Evolutionary conservation across 1,140 invertebrate species (phyloP).

Genomic region (Drosophila baimaii): DNA sequence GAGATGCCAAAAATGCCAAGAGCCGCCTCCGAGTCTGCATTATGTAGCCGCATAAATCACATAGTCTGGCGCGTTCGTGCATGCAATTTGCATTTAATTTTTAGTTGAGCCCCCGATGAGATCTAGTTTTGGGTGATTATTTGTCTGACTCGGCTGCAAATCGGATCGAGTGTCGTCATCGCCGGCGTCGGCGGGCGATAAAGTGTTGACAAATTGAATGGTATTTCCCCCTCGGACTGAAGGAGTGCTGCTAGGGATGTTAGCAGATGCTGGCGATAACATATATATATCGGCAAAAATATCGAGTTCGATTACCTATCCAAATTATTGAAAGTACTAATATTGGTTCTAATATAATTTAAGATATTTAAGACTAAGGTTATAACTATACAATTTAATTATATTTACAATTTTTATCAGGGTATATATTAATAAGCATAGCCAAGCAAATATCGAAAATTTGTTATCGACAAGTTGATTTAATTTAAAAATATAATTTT

Average conservation of each 20-base stretch:
- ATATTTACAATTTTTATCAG: no score
- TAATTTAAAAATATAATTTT: no score
- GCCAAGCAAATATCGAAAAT: no score
- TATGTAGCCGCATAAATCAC: constrained; percentile 63
- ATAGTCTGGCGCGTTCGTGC: constrained; percentile 55
- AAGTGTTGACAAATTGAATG: constrained; percentile 60
- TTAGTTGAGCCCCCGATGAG: constrained; percentile 41
- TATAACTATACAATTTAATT: not conserved
- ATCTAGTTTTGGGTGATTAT: constrained; percentile 45
- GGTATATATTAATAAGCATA: no score
- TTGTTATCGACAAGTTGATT: not conserved
- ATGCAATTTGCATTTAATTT: constrained; percentile 75
- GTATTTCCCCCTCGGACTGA: constrained; percentile 10
- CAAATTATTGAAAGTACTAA: not conserved
- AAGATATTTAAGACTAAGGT: not conserved
- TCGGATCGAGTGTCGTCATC: constrained; percentile 47
- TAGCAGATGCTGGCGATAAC: no score
- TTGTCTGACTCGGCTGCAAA: constrained; percentile 47
- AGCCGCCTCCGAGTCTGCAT: constrained; percentile 32
- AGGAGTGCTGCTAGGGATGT: not conserved
- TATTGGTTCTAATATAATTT: not conserved
- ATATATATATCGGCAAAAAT: not conserved
- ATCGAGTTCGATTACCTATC: not conserved
- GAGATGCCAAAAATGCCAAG: constrained; percentile 13
- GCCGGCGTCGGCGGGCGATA: constrained; percentile 43